Percentiles rank a stretch among this genome's conserved stretches.
Evolutionary conservation across 1,140 invertebrate genomes (phyloP).

Genomic region (Whitmania pigra): DNA sequence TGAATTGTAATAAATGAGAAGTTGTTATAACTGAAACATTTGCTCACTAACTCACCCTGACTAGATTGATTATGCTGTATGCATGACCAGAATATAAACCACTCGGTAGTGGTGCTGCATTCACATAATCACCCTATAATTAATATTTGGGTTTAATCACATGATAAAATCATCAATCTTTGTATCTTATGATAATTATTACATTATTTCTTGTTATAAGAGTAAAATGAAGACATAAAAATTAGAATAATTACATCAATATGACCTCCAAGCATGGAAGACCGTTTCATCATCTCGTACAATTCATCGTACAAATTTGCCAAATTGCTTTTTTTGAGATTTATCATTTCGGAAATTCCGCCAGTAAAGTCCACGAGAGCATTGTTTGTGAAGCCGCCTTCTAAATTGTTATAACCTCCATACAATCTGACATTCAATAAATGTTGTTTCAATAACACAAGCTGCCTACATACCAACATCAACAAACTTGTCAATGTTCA

Average conservation of each 20-base stretch:
- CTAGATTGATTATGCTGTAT: slow-evolving; percentile 37
- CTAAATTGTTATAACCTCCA: slow-evolving; percentile 48
- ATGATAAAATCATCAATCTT: too few species aligned
- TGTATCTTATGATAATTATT: too few species aligned
- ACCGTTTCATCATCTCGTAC: slow-evolving; percentile 40
- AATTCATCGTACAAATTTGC: slow-evolving; percentile 42
- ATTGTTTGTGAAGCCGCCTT: slow-evolving; percentile 50
- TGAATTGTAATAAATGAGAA: not conserved
- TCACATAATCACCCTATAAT: not conserved
- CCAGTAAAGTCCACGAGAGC: slow-evolving; percentile 52
- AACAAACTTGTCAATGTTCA: too few species aligned
- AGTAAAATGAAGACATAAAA: too few species aligned
- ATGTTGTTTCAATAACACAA: not conserved
- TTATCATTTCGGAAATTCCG: slow-evolving; percentile 48
- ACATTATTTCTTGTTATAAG: too few species aligned
- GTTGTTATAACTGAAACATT: too few species aligned
- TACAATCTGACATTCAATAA: slow-evolving; percentile 39
- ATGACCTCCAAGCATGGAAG: slow-evolving; percentile 45
- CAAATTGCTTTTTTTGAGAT: slow-evolving; percentile 33
- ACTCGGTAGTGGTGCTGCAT: slow-evolving; percentile 24
- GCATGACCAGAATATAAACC: slow-evolving; percentile 40
- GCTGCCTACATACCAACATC: not conserved
- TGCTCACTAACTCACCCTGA: slow-evolving; percentile 27
- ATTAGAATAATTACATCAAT: slow-evolving; percentile 35
- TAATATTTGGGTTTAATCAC: slow-evolving; percentile 13